Conservation (phyloP, 1,140 invertebrate genomes). For the Adelges cooleyi region DNA sequence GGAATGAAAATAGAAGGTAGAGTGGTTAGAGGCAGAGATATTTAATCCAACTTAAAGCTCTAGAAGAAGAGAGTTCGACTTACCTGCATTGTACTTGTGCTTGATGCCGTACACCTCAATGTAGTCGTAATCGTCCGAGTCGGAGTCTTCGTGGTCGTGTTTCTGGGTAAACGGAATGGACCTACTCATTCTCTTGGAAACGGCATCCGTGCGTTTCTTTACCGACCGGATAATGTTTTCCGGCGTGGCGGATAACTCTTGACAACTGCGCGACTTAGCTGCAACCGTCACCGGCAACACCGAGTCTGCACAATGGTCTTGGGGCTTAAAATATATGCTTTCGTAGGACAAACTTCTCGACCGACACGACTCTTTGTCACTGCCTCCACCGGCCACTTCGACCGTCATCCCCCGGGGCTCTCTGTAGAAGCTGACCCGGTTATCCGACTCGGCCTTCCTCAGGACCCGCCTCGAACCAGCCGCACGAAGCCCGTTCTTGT, state of each 20-base stretch:
- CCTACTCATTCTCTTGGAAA: constrained; percentile 4
- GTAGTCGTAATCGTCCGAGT: constrained; percentile 21
- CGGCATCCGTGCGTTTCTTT: background rate
- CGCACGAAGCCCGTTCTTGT: background rate
- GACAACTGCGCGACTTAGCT: background rate
- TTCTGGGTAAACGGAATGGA: background rate
- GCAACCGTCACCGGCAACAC: background rate
- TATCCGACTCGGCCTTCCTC: constrained; percentile 6
- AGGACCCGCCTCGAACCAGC: background rate
- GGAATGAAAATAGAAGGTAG: too few relatives aligned
- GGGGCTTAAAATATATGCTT: constrained; percentile 21
- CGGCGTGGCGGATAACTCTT: background rate
- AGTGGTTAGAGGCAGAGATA: too few relatives aligned
- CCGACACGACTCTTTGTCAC: background rate
- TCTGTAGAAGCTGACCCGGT: constrained; percentile 3
- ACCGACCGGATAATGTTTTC: background rate
- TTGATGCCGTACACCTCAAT: background rate
- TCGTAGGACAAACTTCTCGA: constrained; percentile 20
- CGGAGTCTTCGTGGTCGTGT: background rate
- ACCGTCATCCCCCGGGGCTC: background rate
- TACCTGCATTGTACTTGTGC: background rate
- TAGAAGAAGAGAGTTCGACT: too few relatives aligned
- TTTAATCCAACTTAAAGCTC: too few relatives aligned
- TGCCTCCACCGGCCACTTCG: background rate
- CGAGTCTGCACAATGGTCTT: background rate